Evolutionary conservation across 2,888 invertebrate genomes (phyloP), one percentile per base, ranked within the genome.

Genomic region (Ceratothoa steindachneri): DNA sequence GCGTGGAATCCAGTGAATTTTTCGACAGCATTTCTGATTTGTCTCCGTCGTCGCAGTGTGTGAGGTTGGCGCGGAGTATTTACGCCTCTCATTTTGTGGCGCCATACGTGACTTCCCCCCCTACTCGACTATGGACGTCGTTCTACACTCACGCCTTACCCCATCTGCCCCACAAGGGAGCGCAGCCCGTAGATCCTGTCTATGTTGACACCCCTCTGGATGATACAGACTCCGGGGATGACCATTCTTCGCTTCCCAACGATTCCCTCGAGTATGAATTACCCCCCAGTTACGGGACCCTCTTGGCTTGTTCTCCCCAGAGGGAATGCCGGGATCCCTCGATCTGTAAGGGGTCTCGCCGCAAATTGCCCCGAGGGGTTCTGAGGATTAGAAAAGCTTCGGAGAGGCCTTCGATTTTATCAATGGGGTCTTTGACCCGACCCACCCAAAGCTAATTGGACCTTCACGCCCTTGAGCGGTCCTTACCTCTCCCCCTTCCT

Each of bases 1-100:
- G 22, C 2, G 12, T 24, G 12, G 60, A 60, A 22, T 60, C 60
- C 60, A 60, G 24, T 12, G 60, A 60, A 12, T 60, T 60, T 24
- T 60, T 60, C 60, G 60, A 60, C 60, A 60, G 60, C 24, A 60
- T 60, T 22, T 24, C 60, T n/a, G 60, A 60, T 12, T 24, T 12
- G n/a, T 12, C 24, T 12, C 24, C 60, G 12, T 24, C 60, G 1
- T 24, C 60, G 12, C 60, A n/a, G 27, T 60, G 19, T n/a, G n/a
- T 24, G 19, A 12, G 22, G 22, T 24, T 12, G 12, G 12, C 12
- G 22, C n/a, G 24, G 22, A 24, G 60, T 9, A 12, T n/a, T 60
- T 60, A 60, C 24, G n/a, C 60, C 60, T 24, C 60, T 22, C 60
- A 60, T 24, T n/a, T n/a, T n/a, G n/a, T n/a, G n/a, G n/a, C n/a